Evolutionary conservation across 2,888 invertebrate species (phyloP).

Genomic region (Bellardia pandia): DNA sequence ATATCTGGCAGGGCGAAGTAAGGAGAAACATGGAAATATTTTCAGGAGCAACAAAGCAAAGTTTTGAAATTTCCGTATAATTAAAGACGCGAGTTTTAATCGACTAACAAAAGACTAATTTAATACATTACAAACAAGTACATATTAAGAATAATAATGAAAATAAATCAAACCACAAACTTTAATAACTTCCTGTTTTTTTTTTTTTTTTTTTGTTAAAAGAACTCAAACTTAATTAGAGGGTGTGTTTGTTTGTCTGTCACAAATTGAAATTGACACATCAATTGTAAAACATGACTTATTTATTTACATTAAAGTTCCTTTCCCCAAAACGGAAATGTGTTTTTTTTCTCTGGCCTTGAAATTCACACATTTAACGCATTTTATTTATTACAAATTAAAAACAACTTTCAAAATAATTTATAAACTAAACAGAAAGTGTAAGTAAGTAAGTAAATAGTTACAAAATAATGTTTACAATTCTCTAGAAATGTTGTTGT

Average conservation of each 20-base stretch:
- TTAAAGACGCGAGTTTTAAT: constrained; percentile 3
- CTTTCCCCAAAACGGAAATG: constrained; percentile 54
- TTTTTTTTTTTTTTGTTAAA: not conserved
- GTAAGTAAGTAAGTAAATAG: not conserved
- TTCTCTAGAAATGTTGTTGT: not conserved
- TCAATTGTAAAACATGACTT: constrained; percentile 5
- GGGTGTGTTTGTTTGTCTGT: not conserved
- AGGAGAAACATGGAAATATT: not conserved
- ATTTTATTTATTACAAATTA: not conserved
- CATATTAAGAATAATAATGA: not conserved
- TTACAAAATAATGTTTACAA: not conserved
- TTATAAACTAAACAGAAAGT: not conserved
- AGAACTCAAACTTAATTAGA: constrained; percentile 21
- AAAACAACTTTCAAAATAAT: constrained; percentile 68
- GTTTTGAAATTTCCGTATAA: not conserved
- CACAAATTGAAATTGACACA: constrained; percentile 34
- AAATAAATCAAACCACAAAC: not conserved
- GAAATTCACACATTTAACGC: constrained; percentile 53
- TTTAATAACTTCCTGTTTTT: constrained; percentile 42
- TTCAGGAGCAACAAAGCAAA: not conserved
- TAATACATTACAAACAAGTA: not conserved
- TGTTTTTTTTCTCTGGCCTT: constrained; percentile 40
- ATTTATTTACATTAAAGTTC: not conserved
- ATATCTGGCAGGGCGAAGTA: no score
- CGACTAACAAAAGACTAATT: not conserved